phyloP scores from a whole-genome alignment of 1,140 invertebrate species.

The Platorchestia sp. region DNA sequence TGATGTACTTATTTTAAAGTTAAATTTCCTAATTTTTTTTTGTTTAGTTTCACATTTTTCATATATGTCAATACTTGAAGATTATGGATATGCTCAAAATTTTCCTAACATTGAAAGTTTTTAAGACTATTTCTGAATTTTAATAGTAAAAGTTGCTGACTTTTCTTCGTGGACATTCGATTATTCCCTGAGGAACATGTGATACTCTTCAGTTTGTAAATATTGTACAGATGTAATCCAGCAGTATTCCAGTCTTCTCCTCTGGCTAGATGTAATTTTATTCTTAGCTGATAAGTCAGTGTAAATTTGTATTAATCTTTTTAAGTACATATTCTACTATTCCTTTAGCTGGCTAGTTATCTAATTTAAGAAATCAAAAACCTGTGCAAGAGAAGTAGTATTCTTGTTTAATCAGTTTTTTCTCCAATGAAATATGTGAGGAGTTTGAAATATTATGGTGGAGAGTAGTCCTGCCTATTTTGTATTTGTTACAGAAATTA shows the following conservation, averaged over 20 bases:
- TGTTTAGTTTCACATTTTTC: neutral
- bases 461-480: neutral
- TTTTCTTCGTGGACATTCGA: neutral
- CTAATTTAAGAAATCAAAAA: neutral
- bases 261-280: slow-evolving; percentile 26
- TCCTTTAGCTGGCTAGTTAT: neutral
- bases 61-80: neutral
- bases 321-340: neutral
- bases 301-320: neutral
- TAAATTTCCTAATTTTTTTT: neutral
- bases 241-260: neutral
- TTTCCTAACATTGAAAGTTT: neutral
- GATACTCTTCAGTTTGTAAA: slow-evolving; percentile 53
- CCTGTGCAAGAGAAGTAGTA: neutral
- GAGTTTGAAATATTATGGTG: neutral
- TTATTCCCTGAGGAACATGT: slow-evolving; percentile 35
- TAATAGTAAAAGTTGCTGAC: neutral
- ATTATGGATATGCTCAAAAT: neutral
- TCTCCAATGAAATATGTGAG: neutral
- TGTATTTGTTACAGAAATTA: neutral
- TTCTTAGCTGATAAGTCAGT: neutral
- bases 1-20: neutral
- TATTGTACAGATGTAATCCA: slow-evolving; percentile 16
- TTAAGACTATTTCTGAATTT: neutral
- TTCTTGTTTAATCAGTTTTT: neutral